Conservation (phyloP, 2,888 invertebrate species). For the Pomacea canaliculata region DNA sequence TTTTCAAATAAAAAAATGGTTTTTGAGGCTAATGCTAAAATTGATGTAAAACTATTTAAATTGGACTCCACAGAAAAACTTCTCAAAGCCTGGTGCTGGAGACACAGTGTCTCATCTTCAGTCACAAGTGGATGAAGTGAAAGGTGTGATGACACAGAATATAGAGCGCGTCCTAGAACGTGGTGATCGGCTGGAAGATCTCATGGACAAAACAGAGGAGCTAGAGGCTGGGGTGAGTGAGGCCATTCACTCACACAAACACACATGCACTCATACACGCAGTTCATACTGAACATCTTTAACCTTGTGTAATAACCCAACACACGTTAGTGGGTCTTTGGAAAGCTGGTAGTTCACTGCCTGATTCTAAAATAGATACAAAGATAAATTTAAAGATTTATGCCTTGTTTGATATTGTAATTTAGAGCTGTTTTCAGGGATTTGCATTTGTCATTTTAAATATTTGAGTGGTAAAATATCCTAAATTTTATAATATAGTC, state of each 20-base stretch:
- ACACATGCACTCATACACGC: neutral
- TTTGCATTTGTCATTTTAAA: too few species aligned
- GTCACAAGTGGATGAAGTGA: conserved; percentile 68
- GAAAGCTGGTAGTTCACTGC: too few species aligned
- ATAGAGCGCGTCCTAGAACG: conserved; percentile 68
- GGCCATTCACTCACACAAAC: neutral
- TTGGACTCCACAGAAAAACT: conserved; percentile 46
- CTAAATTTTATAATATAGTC: too few species aligned
- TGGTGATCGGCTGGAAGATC: conserved; percentile 68
- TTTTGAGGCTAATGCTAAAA: too few species aligned
- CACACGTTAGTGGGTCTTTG: too few species aligned
- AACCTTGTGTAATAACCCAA: neutral
- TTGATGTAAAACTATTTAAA: too few species aligned
- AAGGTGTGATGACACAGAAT: conserved; percentile 69
- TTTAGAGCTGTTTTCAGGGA: too few species aligned
- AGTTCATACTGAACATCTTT: neutral
- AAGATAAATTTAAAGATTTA: too few species aligned
- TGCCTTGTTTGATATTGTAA: too few species aligned
- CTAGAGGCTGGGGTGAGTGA: conserved; percentile 64
- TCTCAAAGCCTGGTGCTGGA: conserved; percentile 47
- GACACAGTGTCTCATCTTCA: conserved; percentile 46
- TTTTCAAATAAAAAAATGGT: too few species aligned
- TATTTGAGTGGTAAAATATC: too few species aligned
- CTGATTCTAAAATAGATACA: too few species aligned
- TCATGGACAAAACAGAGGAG: conserved; percentile 68